Percentiles rank a stretch among this genome's conserved stretches.
Conservation (phyloP, 2,888 invertebrate genomes). For the Lathronympha strigana region DNA sequence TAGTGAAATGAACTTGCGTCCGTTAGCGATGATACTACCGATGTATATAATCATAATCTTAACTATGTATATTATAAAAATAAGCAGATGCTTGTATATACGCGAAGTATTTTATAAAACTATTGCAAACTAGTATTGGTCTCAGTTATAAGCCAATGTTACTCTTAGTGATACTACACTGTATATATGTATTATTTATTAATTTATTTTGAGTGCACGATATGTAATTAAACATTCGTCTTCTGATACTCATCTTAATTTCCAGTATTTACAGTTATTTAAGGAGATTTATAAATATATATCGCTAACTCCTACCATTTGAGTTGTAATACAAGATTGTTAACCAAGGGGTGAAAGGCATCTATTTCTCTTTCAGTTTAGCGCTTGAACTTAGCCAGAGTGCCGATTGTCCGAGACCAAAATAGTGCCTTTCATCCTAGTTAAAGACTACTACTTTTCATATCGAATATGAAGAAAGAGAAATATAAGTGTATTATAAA, state of each 20-base stretch:
- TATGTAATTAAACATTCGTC: background rate
- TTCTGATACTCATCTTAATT: conserved; percentile 28
- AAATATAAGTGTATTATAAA: no score
- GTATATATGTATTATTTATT: conserved; percentile 3
- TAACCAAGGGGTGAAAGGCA: background rate
- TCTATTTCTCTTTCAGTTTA: no score
- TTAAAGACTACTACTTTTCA: no score
- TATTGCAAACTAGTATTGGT: conserved; percentile 7
- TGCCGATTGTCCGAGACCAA: no score
- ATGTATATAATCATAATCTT: conserved; percentile 36
- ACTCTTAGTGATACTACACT: background rate
- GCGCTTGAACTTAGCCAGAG: no score
- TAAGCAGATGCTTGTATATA: conserved; percentile 30
- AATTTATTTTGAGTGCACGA: background rate
- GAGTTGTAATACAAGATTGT: background rate
- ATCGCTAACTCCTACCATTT: conserved; percentile 3
- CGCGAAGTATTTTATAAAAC: conserved; percentile 21
- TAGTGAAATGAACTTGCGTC: conserved; percentile 50
- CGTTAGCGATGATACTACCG: conserved; percentile 45
- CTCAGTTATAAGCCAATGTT: background rate
- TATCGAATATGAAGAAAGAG: no score
- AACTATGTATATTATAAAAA: conserved; percentile 14
- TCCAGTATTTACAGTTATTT: conserved; percentile 26
- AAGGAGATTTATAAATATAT: background rate
- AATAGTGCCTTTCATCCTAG: no score